Percentiles rank a stretch among this genome's conserved stretches.
phyloP scores from a whole-genome alignment of 1,140 invertebrate species.

The Phymorhynchus buccinoides region DNA sequence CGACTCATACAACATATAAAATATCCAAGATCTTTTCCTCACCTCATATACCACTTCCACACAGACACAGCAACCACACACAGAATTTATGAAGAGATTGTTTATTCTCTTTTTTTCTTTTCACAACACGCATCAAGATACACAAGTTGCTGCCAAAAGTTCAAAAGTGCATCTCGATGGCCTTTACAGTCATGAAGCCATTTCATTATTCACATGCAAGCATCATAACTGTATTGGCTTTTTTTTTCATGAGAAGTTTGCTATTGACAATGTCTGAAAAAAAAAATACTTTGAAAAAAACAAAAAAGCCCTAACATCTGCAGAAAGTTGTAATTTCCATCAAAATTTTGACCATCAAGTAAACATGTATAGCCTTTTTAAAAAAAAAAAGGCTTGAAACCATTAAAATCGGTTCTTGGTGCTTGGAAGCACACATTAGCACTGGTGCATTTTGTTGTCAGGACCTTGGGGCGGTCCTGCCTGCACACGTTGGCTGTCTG shows the following conservation, averaged over 20 bases:
- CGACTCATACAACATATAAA: no score
- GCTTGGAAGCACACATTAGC: not conserved
- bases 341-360: slow-evolving; percentile 27
- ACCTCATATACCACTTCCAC: no score
- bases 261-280: not conserved
- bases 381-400: slow-evolving; percentile 4
- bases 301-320: slow-evolving; percentile 1
- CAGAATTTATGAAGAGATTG: not conserved
- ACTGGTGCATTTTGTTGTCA: slow-evolving; percentile 3
- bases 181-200: not conserved
- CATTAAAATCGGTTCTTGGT: not conserved
- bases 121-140: not conserved
- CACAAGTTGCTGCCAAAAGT: not conserved
- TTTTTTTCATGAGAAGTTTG: not conserved
- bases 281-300: not conserved
- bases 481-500: slow-evolving; percentile 30
- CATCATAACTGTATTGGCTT: not conserved
- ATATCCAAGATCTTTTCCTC: no score
- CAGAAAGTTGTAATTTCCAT: slow-evolving; percentile 31
- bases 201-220: not conserved
- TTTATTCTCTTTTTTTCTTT: slow-evolving; percentile 1
- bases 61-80: no score
- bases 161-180: not conserved
- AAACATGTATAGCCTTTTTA: slow-evolving; percentile 17
- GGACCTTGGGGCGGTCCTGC: not conserved